A percentile compares a stretch with the other conserved stretches of the same genome.
phyloP scores from a whole-genome alignment of 2,113 vertebrate species.

The Pteropus alecto region DNA sequence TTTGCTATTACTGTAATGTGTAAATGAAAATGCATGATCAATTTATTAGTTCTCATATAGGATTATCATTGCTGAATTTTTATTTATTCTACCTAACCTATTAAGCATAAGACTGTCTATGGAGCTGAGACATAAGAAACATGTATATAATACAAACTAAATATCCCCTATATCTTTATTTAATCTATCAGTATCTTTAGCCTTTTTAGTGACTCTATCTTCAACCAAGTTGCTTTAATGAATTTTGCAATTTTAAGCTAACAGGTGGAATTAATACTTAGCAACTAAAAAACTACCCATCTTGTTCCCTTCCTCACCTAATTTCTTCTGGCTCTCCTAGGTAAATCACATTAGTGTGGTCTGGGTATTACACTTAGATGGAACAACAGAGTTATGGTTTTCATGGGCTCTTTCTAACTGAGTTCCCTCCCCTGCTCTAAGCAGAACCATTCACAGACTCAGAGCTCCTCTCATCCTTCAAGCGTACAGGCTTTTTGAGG shows the following conservation, averaged over 20 bases:
- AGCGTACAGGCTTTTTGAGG: not conserved
- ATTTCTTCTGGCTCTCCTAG: not conserved
- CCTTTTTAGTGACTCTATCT: not conserved
- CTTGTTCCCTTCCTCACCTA: not conserved
- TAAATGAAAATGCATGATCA: not conserved
- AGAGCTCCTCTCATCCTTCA: not conserved
- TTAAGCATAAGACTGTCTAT: not conserved
- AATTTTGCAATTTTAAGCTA: slow-evolving; percentile 23
- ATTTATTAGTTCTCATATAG: not conserved
- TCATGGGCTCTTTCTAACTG: not conserved
- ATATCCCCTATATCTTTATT: not conserved
- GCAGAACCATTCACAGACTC: not conserved
- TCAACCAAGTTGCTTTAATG: not conserved
- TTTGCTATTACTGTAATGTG: not conserved
- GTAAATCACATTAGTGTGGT: not conserved
- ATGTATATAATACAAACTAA: not conserved
- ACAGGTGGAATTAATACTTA: not conserved
- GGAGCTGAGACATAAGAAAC: not conserved
- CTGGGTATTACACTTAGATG: not conserved
- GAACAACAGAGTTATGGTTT: not conserved
- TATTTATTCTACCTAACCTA: not conserved
- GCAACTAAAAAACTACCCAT: not conserved
- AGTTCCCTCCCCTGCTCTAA: not conserved
- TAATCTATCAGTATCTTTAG: not conserved
- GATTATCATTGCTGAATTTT: not conserved